Conservation (phyloP, 2,888 invertebrate species). For the Campoplex capitator region DNA sequence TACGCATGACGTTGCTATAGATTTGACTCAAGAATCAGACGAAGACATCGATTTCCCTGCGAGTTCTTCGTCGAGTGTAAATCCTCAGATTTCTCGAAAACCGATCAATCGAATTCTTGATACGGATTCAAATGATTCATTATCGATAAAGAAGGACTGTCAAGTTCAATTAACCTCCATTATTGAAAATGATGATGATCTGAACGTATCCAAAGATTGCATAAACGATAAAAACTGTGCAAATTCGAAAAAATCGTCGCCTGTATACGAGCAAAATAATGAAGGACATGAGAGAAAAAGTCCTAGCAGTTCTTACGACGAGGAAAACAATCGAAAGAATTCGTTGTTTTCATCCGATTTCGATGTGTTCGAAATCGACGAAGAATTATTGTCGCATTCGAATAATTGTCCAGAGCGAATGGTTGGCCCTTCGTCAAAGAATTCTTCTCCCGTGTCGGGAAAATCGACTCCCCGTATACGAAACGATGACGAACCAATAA, state of each 20-base stretch:
- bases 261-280: not conserved
- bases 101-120: constrained; percentile 11
- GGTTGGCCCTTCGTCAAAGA: not conserved
- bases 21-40: constrained; percentile 58
- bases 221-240: not conserved
- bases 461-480: not conserved
- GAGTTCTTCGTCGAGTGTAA: constrained; percentile 20
- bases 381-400: constrained; percentile 26
- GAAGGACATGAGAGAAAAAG: not conserved
- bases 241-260: not conserved
- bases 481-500: not conserved
- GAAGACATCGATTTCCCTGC: constrained; percentile 29
- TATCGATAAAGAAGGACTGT: not conserved
- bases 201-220: not conserved
- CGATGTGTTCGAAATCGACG: constrained; percentile 36
- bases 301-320: not conserved
- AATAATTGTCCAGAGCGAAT: not conserved
- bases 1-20: constrained; percentile 22
- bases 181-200: not conserved
- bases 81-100: not conserved
- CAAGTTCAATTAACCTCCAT: not conserved
- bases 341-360: constrained; percentile 21
- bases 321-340: not conserved
- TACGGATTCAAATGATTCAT: constrained; percentile 44
- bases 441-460: constrained; percentile 7